Base-by-base conservation (phyloP, 1,140 invertebrate genomes). In the Phthorimaea operculella region DNA sequence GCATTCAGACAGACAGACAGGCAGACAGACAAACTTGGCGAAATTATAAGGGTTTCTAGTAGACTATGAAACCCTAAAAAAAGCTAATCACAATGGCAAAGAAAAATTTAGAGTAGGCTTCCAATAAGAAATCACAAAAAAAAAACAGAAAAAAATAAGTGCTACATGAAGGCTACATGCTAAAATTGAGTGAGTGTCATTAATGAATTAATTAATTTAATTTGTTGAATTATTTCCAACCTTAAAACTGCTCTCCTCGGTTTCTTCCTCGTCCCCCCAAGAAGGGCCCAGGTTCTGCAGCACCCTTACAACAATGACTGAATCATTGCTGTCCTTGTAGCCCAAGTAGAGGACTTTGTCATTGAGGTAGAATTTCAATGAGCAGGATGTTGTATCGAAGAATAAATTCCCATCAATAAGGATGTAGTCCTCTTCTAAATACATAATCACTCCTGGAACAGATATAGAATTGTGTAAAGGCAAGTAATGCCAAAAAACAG, bases 331-430 rank as follows among this genome's bases (percentile, higher is more conserved):
- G 61, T 80, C 62, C 58, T 70, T 71, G 51, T 79, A 83, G n/a
- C 71, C 62, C 8, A 85, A 63, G 55, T 85, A 86, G n/a, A 66
- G 10, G 5, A 86, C 64, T 58, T 74, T 74, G 51, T 85, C 82
- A 62, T 83, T 78, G 0, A 76, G 36, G 53, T 66, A 69, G 14
- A 80, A 58, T 12, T 62, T 63, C n/a, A 74, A 21, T 15, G 61
- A 54, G 58, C 64, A 75, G 17, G 48, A n/a, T 54, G 68, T 55
- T n/a, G 56, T 59, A 34, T 79, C 72, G 66, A 73, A 83, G 54
- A 75, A 79, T 21, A 77, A 42, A 44, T 65, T 69, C 15, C 74
- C 77, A 78, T 86, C 79, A 50, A 86, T 83, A 0, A 83, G 63
- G 16, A 81, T 63, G 68, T 72, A 73, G 56, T 65, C 60, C 14